Conservation (phyloP, 1,140 invertebrate genomes). For the Lasaia peninsularis region DNA sequence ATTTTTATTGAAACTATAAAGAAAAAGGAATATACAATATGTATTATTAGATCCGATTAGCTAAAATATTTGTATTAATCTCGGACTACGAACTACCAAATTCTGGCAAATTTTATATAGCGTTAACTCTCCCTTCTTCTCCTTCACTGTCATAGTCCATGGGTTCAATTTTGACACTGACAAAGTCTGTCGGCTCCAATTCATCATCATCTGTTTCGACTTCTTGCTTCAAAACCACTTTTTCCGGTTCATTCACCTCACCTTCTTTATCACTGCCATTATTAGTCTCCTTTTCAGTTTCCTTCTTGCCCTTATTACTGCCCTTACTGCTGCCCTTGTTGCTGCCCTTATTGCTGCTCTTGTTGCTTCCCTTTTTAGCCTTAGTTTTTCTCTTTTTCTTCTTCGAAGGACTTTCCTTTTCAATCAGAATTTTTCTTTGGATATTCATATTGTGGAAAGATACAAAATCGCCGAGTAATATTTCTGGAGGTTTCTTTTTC, state of each 20-base stretch:
- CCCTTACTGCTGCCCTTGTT: constrained; percentile 30
- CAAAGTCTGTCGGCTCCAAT: constrained; percentile 61
- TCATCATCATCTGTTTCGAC: constrained; percentile 27
- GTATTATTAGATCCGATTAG: too few relatives aligned
- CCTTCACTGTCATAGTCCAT: constrained; percentile 38
- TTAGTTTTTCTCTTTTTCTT: constrained; percentile 23
- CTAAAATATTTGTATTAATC: too few relatives aligned
- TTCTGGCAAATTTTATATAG: neutral
- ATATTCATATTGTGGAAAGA: constrained; percentile 26
- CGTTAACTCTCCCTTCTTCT: neutral
- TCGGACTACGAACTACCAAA: too few relatives aligned
- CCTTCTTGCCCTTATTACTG: constrained; percentile 23
- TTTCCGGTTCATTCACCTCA: neutral
- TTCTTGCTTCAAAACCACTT: constrained; percentile 26
- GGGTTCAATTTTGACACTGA: constrained; percentile 62
- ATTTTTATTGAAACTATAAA: too few relatives aligned
- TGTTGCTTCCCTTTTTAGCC: constrained; percentile 23
- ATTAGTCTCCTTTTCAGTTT: constrained; percentile 31
- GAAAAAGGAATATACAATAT: too few relatives aligned
- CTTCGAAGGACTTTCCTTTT: constrained; percentile 17
- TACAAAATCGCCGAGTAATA: constrained; percentile 42
- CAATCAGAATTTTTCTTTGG: neutral
- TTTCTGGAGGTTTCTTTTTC: constrained; percentile 35
- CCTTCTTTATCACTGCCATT: constrained; percentile 14
- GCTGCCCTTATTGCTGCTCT: too few relatives aligned